These are phyloP conservation scores for Myrmecophaga tridactyla DNA, from an alignment of 2,113 vertebrate species.

Conservation along the genomic window DNA sequence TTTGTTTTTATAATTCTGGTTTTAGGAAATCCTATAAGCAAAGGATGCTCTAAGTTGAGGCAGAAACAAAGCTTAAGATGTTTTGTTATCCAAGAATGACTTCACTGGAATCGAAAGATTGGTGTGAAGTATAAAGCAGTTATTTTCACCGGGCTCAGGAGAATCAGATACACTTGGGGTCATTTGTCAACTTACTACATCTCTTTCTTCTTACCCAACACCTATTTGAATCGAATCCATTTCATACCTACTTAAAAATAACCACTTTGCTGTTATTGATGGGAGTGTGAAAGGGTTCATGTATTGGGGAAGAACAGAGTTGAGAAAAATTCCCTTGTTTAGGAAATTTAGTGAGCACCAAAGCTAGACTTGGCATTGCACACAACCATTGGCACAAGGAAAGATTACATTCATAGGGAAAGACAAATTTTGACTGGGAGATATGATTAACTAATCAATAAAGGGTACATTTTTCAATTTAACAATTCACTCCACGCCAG, in stretches of 20 bases:
- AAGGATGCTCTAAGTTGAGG: background rate
- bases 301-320: background rate
- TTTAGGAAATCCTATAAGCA: background rate
- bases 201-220: background rate
- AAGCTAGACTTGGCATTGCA: background rate
- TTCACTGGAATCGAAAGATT: background rate
- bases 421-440: background rate
- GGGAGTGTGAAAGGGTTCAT: background rate
- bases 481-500: background rate
- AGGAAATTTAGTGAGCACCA: slow-evolving; percentile 24
- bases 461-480: background rate
- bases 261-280: background rate
- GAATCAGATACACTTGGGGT: background rate
- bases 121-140: background rate
- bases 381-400: background rate
- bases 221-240: background rate
- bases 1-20: background rate
- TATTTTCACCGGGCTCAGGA: background rate
- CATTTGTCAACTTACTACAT: background rate
- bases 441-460: slow-evolving; percentile 16
- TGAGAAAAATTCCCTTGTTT: slow-evolving; percentile 20
- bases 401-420: background rate
- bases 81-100: background rate
- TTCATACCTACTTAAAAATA: background rate
- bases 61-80: background rate